These are phyloP conservation scores for Oegoconia quadripuncta DNA, from an alignment of 2,888 invertebrate genomes.

Conservation along the genomic window DNA sequence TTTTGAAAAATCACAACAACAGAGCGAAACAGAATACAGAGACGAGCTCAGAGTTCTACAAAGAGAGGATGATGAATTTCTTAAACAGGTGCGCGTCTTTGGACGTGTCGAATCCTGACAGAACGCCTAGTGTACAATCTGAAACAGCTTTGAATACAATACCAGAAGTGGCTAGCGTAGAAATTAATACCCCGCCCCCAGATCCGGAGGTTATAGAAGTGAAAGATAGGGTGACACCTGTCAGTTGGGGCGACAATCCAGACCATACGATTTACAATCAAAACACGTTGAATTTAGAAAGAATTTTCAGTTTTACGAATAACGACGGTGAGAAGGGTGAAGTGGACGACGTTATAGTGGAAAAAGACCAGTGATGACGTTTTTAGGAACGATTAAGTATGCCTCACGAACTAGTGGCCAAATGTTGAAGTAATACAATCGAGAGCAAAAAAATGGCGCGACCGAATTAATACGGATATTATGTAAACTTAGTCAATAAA, in stretches of 20 bases:
- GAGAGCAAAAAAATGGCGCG: too few relatives aligned
- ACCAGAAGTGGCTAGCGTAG: conserved; percentile 42
- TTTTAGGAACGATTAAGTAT: too few relatives aligned
- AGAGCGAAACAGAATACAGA: conserved; percentile 66
- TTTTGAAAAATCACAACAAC: conserved; percentile 65
- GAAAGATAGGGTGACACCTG: conserved; percentile 39
- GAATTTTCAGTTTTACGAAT: conserved; percentile 58
- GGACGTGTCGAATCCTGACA: conserved; percentile 52
- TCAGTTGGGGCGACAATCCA: conserved; percentile 66
- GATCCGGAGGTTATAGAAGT: conserved; percentile 11
- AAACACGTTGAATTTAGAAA: conserved; percentile 66
- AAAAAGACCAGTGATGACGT: too few relatives aligned
- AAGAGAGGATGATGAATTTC: conserved; percentile 68
- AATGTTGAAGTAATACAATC: too few relatives aligned
- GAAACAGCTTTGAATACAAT: conserved; percentile 46
- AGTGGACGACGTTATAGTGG: too few relatives aligned
- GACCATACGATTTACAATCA: conserved; percentile 70
- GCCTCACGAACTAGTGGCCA: too few relatives aligned
- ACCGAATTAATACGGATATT: too few relatives aligned
- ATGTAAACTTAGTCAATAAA: too few relatives aligned
- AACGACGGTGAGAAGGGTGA: conserved; percentile 10
- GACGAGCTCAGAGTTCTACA: conserved; percentile 66
- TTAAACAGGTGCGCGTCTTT: conserved; percentile 60
- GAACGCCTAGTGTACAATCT: conserved; percentile 52
- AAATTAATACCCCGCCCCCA: conserved; percentile 23